phyloP scores from a whole-genome alignment of 2,888 invertebrate genomes.

The Heliconius erato region DNA sequence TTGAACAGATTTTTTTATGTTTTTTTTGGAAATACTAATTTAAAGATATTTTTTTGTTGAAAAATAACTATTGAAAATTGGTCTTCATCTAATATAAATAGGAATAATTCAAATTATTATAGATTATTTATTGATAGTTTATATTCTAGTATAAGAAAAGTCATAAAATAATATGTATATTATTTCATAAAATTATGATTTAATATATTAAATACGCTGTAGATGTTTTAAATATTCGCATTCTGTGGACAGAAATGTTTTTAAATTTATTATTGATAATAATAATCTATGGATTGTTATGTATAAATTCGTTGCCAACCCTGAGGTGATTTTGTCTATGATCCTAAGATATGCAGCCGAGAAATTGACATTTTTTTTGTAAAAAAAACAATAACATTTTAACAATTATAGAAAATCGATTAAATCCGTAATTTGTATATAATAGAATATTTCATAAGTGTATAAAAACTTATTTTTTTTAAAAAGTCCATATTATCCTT shows the following conservation, averaged over 20 bases:
- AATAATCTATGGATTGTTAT: not conserved
- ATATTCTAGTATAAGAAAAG: not conserved
- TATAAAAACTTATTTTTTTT: not conserved
- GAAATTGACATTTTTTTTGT: slow-evolving; percentile 7
- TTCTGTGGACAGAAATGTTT: not conserved
- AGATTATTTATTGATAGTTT: not conserved
- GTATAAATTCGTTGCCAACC: slow-evolving; percentile 41
- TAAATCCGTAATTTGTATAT: not conserved
- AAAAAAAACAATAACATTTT: not conserved
- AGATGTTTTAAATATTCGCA: not conserved
- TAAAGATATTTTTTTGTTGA: not conserved
- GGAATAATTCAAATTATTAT: not conserved
- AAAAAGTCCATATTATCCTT: not conserved
- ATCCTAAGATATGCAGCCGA: slow-evolving; percentile 37
- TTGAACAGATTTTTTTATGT: not conserved
- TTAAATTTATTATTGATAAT: not conserved
- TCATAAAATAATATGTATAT: not conserved
- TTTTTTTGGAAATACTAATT: not conserved
- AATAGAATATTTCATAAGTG: not conserved
- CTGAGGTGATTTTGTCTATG: slow-evolving; percentile 28
- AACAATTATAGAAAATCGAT: not conserved
- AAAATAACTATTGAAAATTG: slow-evolving; percentile 19
- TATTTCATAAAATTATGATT: not conserved
- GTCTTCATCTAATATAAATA: slow-evolving; percentile 15
- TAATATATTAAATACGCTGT: slow-evolving; percentile 2